A percentile compares a stretch with the other conserved stretches of the same genome.
Evolutionary conservation across 2,888 invertebrate genomes (phyloP).

Genomic region (Orthonevra nobilis): DNA sequence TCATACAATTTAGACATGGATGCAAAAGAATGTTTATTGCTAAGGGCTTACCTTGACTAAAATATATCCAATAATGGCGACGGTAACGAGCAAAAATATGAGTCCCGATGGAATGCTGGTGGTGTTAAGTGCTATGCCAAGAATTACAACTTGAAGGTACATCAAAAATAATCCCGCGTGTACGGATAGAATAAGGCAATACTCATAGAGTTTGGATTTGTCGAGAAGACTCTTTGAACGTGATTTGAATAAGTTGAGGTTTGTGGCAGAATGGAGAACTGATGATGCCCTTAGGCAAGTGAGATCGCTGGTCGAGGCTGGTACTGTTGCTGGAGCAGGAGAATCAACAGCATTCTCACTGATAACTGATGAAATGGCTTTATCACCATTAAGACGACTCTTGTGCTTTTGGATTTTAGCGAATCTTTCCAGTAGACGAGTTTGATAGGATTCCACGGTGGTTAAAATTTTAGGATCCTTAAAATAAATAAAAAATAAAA

Average conservation of each 20-base stretch:
- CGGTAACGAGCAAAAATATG: conserved; percentile 46
- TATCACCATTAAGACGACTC: conserved; percentile 43
- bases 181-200: conserved; percentile 37
- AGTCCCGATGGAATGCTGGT: conserved; percentile 47
- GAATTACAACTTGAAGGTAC: conserved; percentile 60
- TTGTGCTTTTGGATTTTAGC: conserved; percentile 53
- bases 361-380: conserved; percentile 10
- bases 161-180: conserved; percentile 58
- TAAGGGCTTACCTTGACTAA: conserved; percentile 46
- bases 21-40: too few relatives aligned
- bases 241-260: conserved; percentile 12
- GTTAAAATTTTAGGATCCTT: conserved; percentile 16
- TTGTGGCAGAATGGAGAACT: conserved; percentile 17
- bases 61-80: conserved; percentile 60
- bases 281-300: conserved; percentile 24
- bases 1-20: background rate
- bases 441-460: conserved; percentile 41
- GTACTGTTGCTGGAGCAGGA: conserved; percentile 1
- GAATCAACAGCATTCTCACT: background rate
- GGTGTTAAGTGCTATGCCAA: conserved; percentile 54
- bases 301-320: conserved; percentile 37
- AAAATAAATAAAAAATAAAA: background rate
- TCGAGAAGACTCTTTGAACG: background rate
- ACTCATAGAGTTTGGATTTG: conserved; percentile 40
- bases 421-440: conserved; percentile 46